A percentile compares a stretch with the other conserved stretches of the same genome.
Conservation (phyloP, 2,113 vertebrate species). For the Perca schrenkii region DNA sequence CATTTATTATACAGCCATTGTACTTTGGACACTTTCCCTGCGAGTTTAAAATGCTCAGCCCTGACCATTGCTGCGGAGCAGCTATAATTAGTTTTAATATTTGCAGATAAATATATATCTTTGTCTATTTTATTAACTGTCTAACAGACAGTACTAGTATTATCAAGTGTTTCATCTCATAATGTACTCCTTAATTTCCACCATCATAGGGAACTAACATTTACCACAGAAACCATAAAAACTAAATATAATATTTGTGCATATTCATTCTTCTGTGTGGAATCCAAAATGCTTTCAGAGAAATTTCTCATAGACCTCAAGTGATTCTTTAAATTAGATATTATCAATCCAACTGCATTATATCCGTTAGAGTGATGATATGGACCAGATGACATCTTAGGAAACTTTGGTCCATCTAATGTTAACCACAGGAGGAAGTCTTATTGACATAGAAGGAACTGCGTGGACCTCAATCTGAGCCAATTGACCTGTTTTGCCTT, state of each 20-base stretch:
- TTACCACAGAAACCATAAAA: not conserved
- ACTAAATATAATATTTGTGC: not conserved
- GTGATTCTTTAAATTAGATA: not conserved
- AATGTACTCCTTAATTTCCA: too few relatives aligned
- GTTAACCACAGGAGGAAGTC: not conserved
- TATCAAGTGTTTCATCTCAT: too few relatives aligned
- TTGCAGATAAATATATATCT: too few relatives aligned
- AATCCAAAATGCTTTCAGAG: not conserved
- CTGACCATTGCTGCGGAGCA: too few relatives aligned
- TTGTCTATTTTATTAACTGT: too few relatives aligned
- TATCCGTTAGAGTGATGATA: not conserved
- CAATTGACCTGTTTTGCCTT: slow-evolving; percentile 22
- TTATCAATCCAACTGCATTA: not conserved
- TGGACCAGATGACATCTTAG: not conserved
- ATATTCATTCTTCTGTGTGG: not conserved
- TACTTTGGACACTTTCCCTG: too few relatives aligned
- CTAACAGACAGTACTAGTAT: too few relatives aligned
- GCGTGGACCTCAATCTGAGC: slow-evolving; percentile 18
- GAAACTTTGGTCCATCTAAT: not conserved
- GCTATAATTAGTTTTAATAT: too few relatives aligned
- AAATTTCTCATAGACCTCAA: not conserved
- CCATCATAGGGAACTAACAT: not conserved
- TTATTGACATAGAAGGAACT: slow-evolving; percentile 24
- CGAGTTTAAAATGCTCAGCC: too few relatives aligned
- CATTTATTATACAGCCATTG: too few relatives aligned